phyloP scores from a whole-genome alignment of 2,888 invertebrate genomes.

The Horisme vitalbata region DNA sequence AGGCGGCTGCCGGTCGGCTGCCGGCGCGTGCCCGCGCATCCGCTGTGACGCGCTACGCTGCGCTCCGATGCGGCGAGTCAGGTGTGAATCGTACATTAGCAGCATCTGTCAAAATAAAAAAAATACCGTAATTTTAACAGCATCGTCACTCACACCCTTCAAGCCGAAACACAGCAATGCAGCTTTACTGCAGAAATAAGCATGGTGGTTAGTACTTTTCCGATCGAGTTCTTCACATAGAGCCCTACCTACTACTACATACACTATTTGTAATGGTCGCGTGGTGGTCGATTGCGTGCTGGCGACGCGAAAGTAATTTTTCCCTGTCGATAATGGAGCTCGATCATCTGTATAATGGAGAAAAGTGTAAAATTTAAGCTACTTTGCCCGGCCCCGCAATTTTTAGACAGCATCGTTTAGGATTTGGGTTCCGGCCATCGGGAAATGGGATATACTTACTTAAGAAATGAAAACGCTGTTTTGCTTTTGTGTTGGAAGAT shows the following conservation, averaged over 20 bases:
- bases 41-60: no score
- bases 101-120: no score
- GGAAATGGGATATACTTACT: constrained; percentile 7
- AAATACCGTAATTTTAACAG: neutral
- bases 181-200: no score
- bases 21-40: no score
- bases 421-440: constrained; percentile 15
- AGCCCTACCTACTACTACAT: constrained; percentile 25
- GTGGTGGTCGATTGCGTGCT: constrained; percentile 47
- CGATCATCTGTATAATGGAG: constrained; percentile 49
- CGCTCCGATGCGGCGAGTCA: no score
- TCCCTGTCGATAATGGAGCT: constrained; percentile 52
- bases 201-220: no score
- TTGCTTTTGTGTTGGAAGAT: constrained; percentile 4
- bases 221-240: no score
- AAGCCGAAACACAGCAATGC: no score
- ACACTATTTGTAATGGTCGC: constrained; percentile 32
- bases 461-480: constrained; percentile 7
- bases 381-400: constrained; percentile 33
- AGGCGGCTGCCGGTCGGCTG: no score
- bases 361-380: constrained; percentile 51
- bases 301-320: constrained; percentile 61
- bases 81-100: no score
- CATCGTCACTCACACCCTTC: no score
- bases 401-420: constrained; percentile 30